These are phyloP conservation scores for Hippasteria phrygiana DNA, from an alignment of 53 echinoderm and acorn worm species.

Conservation along the genomic window DNA sequence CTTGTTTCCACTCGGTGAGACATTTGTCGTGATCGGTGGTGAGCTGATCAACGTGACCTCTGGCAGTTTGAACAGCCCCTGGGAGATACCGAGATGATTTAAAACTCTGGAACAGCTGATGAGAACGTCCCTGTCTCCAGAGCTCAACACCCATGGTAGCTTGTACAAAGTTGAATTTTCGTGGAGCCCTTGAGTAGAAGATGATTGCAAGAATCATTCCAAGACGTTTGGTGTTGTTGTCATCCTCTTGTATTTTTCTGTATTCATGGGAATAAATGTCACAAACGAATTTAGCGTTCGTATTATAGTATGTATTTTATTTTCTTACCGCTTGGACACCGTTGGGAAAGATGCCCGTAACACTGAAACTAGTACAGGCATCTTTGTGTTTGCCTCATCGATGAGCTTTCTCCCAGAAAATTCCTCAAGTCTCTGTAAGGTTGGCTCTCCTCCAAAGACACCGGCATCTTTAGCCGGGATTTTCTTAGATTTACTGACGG, in stretches of 20 bases:
- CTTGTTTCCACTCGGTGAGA: not conserved
- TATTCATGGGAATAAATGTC: no score
- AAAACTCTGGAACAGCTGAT: not conserved
- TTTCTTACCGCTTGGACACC: not conserved
- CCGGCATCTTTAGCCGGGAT: not conserved
- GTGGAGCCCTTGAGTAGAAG: not conserved
- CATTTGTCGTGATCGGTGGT: not conserved
- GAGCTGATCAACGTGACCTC: not conserved
- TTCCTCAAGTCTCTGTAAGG: not conserved
- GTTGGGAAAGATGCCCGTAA: not conserved
- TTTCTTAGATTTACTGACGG: not conserved
- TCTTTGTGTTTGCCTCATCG: not conserved
- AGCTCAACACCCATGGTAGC: constrained; percentile 14
- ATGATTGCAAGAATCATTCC: not conserved
- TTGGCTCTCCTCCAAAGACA: not conserved
- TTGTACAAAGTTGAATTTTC: constrained; percentile 9
- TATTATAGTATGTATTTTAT: no score
- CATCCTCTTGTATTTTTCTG: no score
- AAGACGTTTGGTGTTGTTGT: not conserved
- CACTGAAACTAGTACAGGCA: not conserved
- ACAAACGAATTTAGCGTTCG: no score
- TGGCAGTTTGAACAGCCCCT: not conserved
- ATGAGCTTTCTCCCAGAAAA: no score
- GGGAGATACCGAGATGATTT: not conserved
- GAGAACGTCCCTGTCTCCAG: constrained; percentile 4